Evolutionary conservation across 2,113 vertebrate genomes (phyloP).

Genomic region (Ochotona curzoniae): DNA sequence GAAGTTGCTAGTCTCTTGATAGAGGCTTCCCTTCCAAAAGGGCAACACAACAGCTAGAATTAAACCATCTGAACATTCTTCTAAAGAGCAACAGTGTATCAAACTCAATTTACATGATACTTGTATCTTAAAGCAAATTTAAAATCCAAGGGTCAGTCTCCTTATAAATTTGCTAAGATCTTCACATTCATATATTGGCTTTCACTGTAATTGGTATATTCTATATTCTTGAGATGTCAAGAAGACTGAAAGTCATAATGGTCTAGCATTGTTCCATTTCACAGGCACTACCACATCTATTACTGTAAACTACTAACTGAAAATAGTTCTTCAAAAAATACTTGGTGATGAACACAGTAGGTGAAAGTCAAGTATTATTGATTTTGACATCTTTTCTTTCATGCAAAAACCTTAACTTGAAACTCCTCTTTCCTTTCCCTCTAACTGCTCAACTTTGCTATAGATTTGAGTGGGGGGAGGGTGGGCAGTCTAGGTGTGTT

Average conservation of each 20-base stretch:
- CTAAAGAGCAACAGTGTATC: constrained; percentile 22
- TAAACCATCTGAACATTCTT: not conserved
- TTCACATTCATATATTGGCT: not conserved
- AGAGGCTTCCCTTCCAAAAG: not conserved
- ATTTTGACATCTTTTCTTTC: not conserved
- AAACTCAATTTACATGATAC: constrained; percentile 20
- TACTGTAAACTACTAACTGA: not conserved
- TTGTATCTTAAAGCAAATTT: not conserved
- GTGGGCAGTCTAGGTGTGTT: too few relatives aligned
- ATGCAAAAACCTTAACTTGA: not conserved
- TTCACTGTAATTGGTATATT: not conserved
- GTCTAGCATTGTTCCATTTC: not conserved
- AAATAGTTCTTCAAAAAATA: not conserved
- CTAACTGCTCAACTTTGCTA: not conserved
- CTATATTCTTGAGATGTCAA: not conserved
- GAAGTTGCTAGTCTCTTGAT: not conserved
- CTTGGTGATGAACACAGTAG: not conserved
- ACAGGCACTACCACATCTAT: not conserved
- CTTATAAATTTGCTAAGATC: not conserved
- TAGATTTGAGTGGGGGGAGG: too few relatives aligned
- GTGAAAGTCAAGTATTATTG: not conserved
- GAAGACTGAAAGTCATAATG: not conserved
- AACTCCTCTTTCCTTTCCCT: not conserved
- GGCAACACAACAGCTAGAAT: not conserved
- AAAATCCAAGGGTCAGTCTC: not conserved